These are phyloP conservation scores for Bursaphelenchus mucronatus DNA, from an alignment of 1,140 invertebrate species.

Conservation along the genomic window DNA sequence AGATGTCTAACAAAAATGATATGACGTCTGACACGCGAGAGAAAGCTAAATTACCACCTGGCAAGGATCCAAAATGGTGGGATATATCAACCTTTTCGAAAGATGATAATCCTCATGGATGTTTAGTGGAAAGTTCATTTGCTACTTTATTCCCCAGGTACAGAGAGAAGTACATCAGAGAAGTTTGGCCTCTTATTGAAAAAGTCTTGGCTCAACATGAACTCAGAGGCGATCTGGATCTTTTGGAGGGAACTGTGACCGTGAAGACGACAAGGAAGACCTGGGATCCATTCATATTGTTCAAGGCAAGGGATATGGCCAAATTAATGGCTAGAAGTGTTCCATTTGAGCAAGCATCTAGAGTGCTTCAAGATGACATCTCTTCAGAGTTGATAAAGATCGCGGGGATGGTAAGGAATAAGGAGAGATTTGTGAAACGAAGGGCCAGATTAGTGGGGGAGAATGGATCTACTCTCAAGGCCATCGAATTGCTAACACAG, in stretches of 20 bases:
- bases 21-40: no score
- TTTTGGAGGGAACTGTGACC: slow-evolving; percentile 76
- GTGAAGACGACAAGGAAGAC: slow-evolving; percentile 93
- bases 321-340: slow-evolving; percentile 91
- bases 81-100: slow-evolving; percentile 84
- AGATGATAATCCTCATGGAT: slow-evolving; percentile 74
- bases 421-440: slow-evolving; percentile 91
- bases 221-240: slow-evolving; percentile 84
- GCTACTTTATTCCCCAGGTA: slow-evolving; percentile 82
- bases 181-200: slow-evolving; percentile 90
- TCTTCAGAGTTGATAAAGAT: slow-evolving; percentile 96
- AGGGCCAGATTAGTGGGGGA: slow-evolving; percentile 89
- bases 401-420: slow-evolving; percentile 79
- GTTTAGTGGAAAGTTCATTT: slow-evolving; percentile 71
- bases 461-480: slow-evolving; percentile 91
- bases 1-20: no score
- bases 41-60: slow-evolving; percentile 17
- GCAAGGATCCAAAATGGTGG: slow-evolving; percentile 63
- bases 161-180: slow-evolving; percentile 87
- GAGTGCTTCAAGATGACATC: slow-evolving; percentile 75
- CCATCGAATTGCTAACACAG: slow-evolving; percentile 92
- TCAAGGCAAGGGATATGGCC: slow-evolving; percentile 92
- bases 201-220: slow-evolving; percentile 69
- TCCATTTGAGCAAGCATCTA: slow-evolving; percentile 79
- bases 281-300: slow-evolving; percentile 95